A percentile compares a stretch with the other conserved stretches of the same genome.
These are phyloP conservation scores for Hyperoplus lanceolatus DNA, from an alignment of 2,797 vertebrate genomes.

Conservation along the genomic window DNA sequence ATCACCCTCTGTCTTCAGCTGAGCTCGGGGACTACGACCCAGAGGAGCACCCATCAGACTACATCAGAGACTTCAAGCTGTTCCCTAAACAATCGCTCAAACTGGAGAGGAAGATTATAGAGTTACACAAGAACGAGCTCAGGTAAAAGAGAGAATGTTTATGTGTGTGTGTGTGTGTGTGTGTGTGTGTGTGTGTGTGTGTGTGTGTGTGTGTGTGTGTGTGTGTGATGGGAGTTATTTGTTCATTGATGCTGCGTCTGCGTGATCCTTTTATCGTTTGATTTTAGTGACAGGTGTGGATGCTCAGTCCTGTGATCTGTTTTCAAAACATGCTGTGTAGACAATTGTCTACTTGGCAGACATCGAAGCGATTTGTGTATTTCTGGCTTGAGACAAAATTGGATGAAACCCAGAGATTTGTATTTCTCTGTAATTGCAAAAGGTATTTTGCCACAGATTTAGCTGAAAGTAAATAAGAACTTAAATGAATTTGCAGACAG, in stretches of 20 bases:
- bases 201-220: background rate
- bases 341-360: conserved; percentile 30
- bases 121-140: conserved; percentile 95
- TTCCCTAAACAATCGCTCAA: conserved; percentile 98
- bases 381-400: conserved; percentile 30
- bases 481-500: conserved; percentile 24
- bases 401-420: conserved; percentile 21
- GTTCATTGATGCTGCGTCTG: conserved; percentile 18
- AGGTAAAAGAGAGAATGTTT: conserved; percentile 84
- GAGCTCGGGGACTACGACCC: conserved; percentile 96
- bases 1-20: conserved; percentile 78
- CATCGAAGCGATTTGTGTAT: conserved; percentile 24
- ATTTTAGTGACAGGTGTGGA: conserved; percentile 40
- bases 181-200: background rate
- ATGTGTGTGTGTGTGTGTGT: background rate
- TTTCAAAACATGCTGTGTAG: conserved; percentile 28
- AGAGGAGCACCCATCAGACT: conserved; percentile 95
- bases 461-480: conserved; percentile 24
- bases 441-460: conserved; percentile 16
- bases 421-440: conserved; percentile 8
- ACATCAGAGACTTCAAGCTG: conserved; percentile 94
- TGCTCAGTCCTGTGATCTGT: conserved; percentile 42
- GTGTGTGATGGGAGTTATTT: conserved; percentile 4
- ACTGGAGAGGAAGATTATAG: conserved; percentile 95
- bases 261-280: conserved; percentile 27